phyloP scores from a whole-genome alignment of 2,797 vertebrate species.

The Psittacula echo region DNA sequence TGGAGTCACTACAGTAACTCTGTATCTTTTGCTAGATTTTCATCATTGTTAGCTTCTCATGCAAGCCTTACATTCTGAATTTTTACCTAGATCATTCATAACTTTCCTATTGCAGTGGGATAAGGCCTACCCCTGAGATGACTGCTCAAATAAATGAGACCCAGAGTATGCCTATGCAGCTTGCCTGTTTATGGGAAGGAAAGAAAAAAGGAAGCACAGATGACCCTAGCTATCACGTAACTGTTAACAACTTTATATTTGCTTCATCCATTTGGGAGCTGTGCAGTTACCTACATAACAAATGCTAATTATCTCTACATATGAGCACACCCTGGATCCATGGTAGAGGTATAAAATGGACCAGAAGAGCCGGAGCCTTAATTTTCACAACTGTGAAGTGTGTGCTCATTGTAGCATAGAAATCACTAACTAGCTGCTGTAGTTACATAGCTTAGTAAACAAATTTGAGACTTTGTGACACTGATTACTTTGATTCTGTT shows the following conservation, averaged over 20 bases:
- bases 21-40: neutral
- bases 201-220: neutral
- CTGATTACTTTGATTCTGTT: neutral
- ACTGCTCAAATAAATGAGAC: neutral
- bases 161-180: accelerated
- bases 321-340: neutral
- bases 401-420: neutral
- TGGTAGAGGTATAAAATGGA: neutral
- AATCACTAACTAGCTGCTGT: neutral
- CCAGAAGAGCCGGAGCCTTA: accelerated
- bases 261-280: neutral
- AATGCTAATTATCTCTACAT: neutral
- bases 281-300: neutral
- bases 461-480: neutral
- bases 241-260: neutral
- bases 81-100: neutral
- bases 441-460: neutral
- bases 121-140: neutral
- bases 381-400: neutral
- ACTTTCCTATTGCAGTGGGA: neutral
- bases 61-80: neutral
- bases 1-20: neutral
- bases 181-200: neutral
- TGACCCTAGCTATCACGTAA: neutral
- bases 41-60: neutral